Percentiles rank a stretch among this genome's conserved stretches.
Evolutionary conservation across 1,140 invertebrate genomes (phyloP).

Genomic region (Anastrepha ludens): DNA sequence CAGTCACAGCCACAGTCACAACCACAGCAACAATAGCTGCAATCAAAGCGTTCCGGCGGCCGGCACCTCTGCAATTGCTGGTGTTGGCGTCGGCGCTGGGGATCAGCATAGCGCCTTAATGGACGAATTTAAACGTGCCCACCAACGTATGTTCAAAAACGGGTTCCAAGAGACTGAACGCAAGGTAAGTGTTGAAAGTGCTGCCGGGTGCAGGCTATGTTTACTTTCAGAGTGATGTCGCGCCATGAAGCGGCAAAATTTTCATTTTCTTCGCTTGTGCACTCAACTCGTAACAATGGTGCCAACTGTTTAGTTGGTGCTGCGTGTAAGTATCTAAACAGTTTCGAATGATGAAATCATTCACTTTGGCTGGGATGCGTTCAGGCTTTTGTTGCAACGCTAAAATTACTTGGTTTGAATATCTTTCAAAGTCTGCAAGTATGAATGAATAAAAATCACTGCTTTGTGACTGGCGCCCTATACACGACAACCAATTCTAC

Average conservation of each 20-base stretch:
- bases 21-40: conserved; percentile 55
- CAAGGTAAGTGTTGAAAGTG: conserved; percentile 64
- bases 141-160: conserved; percentile 87
- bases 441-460: neutral
- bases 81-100: conserved; percentile 58
- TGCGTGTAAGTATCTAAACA: neutral
- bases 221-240: neutral
- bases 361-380: no score
- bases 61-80: conserved; percentile 56
- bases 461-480: neutral
- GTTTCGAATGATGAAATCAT: neutral
- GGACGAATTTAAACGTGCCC: conserved; percentile 90
- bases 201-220: no score
- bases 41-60: conserved; percentile 54
- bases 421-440: no score
- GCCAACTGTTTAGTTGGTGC: neutral
- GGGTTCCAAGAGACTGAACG: conserved; percentile 72
- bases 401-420: neutral
- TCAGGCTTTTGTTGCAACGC: neutral
- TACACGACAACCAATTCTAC: neutral
- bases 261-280: neutral
- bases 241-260: neutral
- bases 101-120: conserved; percentile 85
- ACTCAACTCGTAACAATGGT: neutral
- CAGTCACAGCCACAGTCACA: conserved; percentile 54